Evolutionary conservation across 2,888 invertebrate species (phyloP).

Genomic region (Prionchulus punctatus): DNA sequence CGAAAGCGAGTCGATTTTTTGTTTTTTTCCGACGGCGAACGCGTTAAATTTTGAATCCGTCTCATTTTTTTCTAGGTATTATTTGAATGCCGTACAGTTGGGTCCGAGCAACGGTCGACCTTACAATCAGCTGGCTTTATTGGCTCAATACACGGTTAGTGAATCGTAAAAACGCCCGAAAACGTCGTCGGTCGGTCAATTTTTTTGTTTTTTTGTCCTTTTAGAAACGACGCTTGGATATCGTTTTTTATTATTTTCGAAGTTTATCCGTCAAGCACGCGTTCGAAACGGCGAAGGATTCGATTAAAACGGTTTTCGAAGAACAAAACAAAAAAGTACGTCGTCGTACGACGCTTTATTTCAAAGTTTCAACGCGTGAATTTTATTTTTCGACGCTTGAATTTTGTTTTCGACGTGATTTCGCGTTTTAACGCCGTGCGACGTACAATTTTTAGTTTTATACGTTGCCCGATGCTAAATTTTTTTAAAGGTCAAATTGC

Average conservation of each 20-base stretch:
- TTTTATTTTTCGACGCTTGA: no score
- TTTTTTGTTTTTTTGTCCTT: conserved; percentile 27
- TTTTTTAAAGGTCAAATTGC: no score
- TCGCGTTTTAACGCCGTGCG: no score
- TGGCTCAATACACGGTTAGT: conserved; percentile 48
- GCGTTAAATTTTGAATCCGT: no score
- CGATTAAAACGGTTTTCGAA: conserved; percentile 67
- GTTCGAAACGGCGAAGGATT: conserved; percentile 75
- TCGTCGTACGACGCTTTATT: not conserved
- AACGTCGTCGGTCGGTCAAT: not conserved
- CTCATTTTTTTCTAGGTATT: conserved; percentile 50
- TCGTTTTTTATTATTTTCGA: conserved; percentile 90
- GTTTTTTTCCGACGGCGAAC: not conserved
- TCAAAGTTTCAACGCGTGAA: not conserved
- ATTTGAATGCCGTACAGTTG: conserved; percentile 76
- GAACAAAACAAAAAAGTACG: conserved; percentile 64
- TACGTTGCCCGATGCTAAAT: no score
- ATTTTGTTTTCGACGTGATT: no score
- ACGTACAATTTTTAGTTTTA: no score
- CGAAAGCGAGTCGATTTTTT: conserved; percentile 41
- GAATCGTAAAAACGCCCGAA: not conserved
- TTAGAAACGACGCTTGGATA: conserved; percentile 76
- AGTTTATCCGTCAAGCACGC: conserved; percentile 85
- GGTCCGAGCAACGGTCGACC: conserved; percentile 87
- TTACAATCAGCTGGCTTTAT: conserved; percentile 79